Evolutionary conservation across 2,888 invertebrate genomes (phyloP).

Genomic region (Oscheius myriophilus): DNA sequence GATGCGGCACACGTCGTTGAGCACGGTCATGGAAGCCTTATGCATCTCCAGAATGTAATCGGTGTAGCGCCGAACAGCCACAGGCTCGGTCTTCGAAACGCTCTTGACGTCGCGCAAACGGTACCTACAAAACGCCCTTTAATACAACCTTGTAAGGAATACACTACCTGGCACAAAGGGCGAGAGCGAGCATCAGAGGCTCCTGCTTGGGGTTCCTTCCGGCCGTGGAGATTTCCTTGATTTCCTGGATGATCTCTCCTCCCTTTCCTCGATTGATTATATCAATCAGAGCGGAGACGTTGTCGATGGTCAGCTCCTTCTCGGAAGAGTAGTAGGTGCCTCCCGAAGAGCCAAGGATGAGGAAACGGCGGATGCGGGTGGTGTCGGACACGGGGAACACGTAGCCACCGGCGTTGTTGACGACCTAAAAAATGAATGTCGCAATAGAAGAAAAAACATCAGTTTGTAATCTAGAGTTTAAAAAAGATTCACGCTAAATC

Average conservation of each 20-base stretch:
- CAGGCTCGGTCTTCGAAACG: not conserved
- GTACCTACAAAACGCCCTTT: not conserved
- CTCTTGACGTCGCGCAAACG: constrained; percentile 2
- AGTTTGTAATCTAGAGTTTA: too few relatives aligned
- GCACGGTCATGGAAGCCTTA: constrained; percentile 42
- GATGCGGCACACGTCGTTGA: constrained; percentile 73
- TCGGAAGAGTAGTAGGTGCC: constrained; percentile 70
- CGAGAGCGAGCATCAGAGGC: constrained; percentile 78
- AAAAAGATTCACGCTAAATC: too few relatives aligned
- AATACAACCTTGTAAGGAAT: constrained; percentile 37
- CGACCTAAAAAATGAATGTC: constrained; percentile 45
- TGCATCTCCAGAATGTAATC: constrained; percentile 51
- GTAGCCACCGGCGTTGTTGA: constrained; percentile 69
- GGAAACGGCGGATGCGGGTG: constrained; percentile 70
- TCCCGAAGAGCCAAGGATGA: constrained; percentile 71
- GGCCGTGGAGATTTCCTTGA: constrained; percentile 68
- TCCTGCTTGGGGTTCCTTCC: constrained; percentile 71
- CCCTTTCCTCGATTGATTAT: constrained; percentile 70
- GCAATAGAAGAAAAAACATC: too few relatives aligned
- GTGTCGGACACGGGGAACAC: constrained; percentile 70
- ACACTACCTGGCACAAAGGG: constrained; percentile 76
- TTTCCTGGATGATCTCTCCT: constrained; percentile 67
- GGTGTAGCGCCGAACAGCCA: constrained; percentile 43
- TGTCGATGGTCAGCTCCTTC: constrained; percentile 69
- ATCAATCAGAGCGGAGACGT: constrained; percentile 65